Evolutionary conservation across 1,140 invertebrate species (phyloP).

Genomic region (Globodera rostochiensis): DNA sequence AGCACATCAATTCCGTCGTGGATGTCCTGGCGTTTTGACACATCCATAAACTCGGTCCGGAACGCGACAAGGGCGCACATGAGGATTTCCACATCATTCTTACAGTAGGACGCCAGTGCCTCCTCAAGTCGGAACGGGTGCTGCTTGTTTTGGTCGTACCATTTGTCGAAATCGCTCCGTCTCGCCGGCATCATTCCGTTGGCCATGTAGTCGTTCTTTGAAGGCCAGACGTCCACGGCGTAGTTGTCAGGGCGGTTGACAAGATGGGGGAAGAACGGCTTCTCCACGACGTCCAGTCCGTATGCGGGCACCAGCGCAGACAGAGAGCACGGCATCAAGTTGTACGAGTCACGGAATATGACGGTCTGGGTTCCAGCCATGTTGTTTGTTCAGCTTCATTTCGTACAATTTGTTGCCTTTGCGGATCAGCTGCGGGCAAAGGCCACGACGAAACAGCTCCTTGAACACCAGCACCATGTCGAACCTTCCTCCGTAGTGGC

Average conservation of each 20-base stretch:
- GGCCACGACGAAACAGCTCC: background rate
- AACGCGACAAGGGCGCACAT: conserved; percentile 24
- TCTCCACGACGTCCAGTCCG: conserved; percentile 9
- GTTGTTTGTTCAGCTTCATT: conserved; percentile 5
- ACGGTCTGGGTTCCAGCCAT: too few relatives aligned
- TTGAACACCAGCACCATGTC: background rate
- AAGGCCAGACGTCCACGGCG: background rate
- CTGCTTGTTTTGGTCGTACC: background rate
- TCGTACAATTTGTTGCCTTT: conserved; percentile 6
- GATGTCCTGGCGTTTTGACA: too few relatives aligned
- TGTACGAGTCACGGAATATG: conserved; percentile 4
- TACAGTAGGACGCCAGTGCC: conserved; percentile 10
- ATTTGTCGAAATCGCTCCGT: background rate
- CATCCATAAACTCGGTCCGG: background rate
- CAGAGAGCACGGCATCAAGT: background rate
- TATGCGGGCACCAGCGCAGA: conserved; percentile 3
- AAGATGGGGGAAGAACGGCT: conserved; percentile 32
- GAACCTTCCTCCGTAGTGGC: background rate
- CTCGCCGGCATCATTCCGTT: background rate
- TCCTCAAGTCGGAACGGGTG: conserved; percentile 18
- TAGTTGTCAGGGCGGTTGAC: conserved; percentile 23
- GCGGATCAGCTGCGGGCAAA: background rate
- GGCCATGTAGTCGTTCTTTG: background rate
- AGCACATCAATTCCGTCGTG: too few relatives aligned
- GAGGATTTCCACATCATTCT: conserved; percentile 11